These are phyloP conservation scores for Varroa destructor DNA, from an alignment of 1,140 invertebrate genomes.

Conservation along the genomic window DNA sequence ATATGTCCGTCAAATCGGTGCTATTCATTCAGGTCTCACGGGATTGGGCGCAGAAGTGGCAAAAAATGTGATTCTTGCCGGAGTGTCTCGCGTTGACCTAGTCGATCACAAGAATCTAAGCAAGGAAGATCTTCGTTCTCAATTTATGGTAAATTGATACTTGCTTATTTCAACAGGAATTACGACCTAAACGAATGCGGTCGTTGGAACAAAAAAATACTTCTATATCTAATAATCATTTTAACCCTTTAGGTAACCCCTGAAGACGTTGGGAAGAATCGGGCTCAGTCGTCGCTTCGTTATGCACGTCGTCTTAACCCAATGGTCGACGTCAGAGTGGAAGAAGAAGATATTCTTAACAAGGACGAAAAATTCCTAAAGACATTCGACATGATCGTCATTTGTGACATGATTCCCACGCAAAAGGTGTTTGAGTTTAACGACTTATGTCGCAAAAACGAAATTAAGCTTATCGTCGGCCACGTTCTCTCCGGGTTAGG, in stretches of 20 bases:
- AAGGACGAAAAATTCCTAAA: conserved; percentile 6
- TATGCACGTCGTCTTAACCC: conserved; percentile 34
- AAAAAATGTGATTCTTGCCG: conserved; percentile 89
- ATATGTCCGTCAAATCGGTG: conserved; percentile 23
- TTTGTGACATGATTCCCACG: conserved; percentile 61
- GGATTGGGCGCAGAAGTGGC: conserved; percentile 86
- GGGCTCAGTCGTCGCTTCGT: conserved; percentile 51
- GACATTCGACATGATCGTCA: conserved; percentile 44
- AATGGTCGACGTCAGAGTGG: conserved; percentile 31
- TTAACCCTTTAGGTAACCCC: conserved; percentile 36
- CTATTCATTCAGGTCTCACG: conserved; percentile 54
- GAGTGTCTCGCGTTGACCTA: conserved; percentile 75
- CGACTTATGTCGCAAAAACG: conserved; percentile 57
- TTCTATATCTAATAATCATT: conserved; percentile 26
- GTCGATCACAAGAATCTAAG: conserved; percentile 63
- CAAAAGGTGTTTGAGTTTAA: conserved; percentile 62
- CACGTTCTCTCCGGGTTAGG: conserved; percentile 48
- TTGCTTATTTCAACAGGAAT: conserved; percentile 11
- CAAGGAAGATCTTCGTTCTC: conserved; percentile 57
- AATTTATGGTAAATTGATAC: conserved; percentile 49
- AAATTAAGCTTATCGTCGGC: conserved; percentile 71
- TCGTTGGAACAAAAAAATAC: conserved; percentile 51
- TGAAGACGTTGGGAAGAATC: conserved; percentile 54
- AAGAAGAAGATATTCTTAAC: conserved; percentile 17
- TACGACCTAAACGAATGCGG: no score